These are phyloP conservation scores for Heterodera schachtii DNA, from an alignment of 1,140 invertebrate species.

Conservation along the genomic window DNA sequence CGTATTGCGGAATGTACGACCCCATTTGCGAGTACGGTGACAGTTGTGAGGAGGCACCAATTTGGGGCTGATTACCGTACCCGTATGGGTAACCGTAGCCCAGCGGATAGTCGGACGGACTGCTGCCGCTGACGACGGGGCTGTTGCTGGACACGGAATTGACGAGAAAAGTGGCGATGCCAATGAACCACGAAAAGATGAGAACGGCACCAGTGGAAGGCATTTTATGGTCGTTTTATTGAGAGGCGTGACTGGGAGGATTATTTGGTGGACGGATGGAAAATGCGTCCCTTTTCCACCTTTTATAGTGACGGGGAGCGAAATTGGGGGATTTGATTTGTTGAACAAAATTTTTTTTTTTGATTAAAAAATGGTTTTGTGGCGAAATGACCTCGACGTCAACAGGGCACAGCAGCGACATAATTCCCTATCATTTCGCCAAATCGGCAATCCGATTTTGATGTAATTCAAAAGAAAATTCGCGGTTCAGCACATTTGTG, in stretches of 20 bases:
- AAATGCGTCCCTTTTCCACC: neutral
- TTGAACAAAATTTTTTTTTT: neutral
- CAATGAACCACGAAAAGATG: too few species aligned
- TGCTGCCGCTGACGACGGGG: neutral
- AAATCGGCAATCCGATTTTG: too few species aligned
- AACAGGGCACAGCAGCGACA: too few species aligned
- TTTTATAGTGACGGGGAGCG: constrained; percentile 3
- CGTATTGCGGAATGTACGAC: neutral
- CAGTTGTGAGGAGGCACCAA: neutral
- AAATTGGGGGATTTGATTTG: neutral
- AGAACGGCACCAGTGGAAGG: neutral
- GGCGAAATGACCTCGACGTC: constrained; percentile 4
- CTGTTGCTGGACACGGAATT: neutral
- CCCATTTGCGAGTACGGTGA: neutral
- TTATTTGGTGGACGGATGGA: neutral
- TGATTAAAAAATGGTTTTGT: too few species aligned
- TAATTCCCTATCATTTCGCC: too few species aligned
- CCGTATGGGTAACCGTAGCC: neutral
- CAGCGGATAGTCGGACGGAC: neutral
- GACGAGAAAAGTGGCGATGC: neutral
- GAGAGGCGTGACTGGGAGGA: neutral
- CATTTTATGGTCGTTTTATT: neutral
- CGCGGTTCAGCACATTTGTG: too few species aligned
- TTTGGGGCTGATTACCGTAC: neutral
- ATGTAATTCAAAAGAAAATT: too few species aligned